Evolutionary conservation across 2,888 invertebrate genomes (phyloP).

Genomic region (Subacronicta megacephala): DNA sequence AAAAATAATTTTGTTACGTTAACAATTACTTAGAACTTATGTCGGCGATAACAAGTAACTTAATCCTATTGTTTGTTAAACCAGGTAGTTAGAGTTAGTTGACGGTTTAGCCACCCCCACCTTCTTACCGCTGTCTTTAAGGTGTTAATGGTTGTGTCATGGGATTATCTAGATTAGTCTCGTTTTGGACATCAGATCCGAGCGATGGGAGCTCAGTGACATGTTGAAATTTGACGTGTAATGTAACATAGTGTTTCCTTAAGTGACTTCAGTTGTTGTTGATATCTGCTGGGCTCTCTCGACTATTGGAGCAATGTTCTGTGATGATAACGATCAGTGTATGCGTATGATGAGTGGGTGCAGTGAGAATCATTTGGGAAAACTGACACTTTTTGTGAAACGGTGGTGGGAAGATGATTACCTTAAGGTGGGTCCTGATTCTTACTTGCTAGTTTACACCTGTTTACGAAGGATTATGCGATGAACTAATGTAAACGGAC

Average conservation of each 20-base stretch:
- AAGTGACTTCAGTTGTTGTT: neutral
- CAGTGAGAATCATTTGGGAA: constrained; percentile 68
- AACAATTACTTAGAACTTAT: constrained; percentile 14
- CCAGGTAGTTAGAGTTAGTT: constrained; percentile 57
- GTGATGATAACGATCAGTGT: constrained; percentile 16
- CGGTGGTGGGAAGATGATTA: constrained; percentile 83
- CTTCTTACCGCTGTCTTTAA: constrained; percentile 55
- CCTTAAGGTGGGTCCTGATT: constrained; percentile 70
- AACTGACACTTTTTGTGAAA: constrained; percentile 76
- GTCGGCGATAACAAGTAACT: constrained; percentile 3
- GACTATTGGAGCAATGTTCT: constrained; percentile 10
- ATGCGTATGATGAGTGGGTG: constrained; percentile 63
- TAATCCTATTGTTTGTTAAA: constrained; percentile 55
- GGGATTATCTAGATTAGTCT: constrained; percentile 69
- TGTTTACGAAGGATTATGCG: too few relatives aligned
- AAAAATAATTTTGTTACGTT: constrained; percentile 15
- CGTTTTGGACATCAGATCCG: constrained; percentile 58
- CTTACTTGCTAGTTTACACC: too few relatives aligned
- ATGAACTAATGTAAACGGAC: too few relatives aligned
- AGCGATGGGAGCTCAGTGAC: constrained; percentile 43
- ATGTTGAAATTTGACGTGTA: constrained; percentile 10
- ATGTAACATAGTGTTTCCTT: constrained; percentile 4
- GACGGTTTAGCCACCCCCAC: constrained; percentile 62
- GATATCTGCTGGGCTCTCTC: constrained; percentile 1
- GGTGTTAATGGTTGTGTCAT: constrained; percentile 68